Percentiles rank a stretch among this genome's conserved stretches.
Evolutionary conservation across 1,140 invertebrate species (phyloP).

Genomic region (Prorops nasuta): DNA sequence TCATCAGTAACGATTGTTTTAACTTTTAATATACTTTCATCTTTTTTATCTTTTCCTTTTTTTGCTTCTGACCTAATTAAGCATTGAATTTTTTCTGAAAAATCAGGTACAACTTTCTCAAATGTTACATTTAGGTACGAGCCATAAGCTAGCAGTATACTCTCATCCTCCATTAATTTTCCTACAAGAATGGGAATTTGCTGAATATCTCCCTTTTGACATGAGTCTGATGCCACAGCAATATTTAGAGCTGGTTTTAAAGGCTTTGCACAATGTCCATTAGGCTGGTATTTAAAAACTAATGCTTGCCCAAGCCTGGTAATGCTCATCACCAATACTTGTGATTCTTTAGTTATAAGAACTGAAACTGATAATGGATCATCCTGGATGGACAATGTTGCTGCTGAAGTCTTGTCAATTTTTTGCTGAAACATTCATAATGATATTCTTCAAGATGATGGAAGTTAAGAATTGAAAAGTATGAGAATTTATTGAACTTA

Average conservation of each 20-base stretch:
- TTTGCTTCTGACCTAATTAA: slow-evolving; percentile 58
- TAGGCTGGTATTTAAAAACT: slow-evolving; percentile 72
- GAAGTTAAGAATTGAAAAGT: not conserved
- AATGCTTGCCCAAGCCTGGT: slow-evolving; percentile 75
- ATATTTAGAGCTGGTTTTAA: slow-evolving; percentile 71
- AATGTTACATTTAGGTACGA: slow-evolving; percentile 59
- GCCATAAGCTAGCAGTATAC: slow-evolving; percentile 62
- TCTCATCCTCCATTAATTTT: slow-evolving; percentile 50
- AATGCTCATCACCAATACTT: slow-evolving; percentile 54
- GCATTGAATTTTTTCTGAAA: slow-evolving; percentile 59
- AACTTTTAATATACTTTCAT: slow-evolving; percentile 52
- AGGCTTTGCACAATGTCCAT: slow-evolving; percentile 70
- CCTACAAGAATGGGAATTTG: slow-evolving; percentile 60
- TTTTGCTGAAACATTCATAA: slow-evolving; percentile 30
- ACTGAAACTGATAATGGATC: slow-evolving; percentile 46
- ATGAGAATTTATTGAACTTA: slow-evolving; percentile 22
- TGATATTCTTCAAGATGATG: slow-evolving; percentile 2
- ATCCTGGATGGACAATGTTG: slow-evolving; percentile 48
- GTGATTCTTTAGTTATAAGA: slow-evolving; percentile 25
- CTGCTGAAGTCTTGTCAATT: slow-evolving; percentile 52
- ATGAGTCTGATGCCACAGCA: slow-evolving; percentile 63
- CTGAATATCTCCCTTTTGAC: slow-evolving; percentile 53
- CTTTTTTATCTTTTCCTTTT: slow-evolving; percentile 45
- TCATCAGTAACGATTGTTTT: slow-evolving; percentile 49
- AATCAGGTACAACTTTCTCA: slow-evolving; percentile 64